A percentile compares a stretch with the other conserved stretches of the same genome.
Evolutionary conservation across 2,797 vertebrate species (phyloP).

Genomic region (Cercopithecus petaurista): DNA sequence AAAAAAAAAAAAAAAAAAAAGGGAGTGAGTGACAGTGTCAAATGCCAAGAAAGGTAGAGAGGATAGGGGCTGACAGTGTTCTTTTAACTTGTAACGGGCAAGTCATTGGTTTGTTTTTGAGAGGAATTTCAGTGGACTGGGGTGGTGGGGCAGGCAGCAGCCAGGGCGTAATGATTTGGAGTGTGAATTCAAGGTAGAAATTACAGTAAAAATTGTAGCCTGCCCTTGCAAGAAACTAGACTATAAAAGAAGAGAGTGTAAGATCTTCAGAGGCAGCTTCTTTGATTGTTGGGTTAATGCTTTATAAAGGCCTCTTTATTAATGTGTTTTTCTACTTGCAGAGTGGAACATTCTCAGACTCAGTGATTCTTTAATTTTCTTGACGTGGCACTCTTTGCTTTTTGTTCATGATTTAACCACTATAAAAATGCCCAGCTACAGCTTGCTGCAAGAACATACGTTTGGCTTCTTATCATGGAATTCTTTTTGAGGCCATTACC

Average conservation of each 20-base stretch:
- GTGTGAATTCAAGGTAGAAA: neutral
- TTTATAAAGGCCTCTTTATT: conserved; percentile 9
- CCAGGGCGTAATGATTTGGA: neutral
- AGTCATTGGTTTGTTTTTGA: neutral
- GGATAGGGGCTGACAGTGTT: neutral
- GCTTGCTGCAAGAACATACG: neutral
- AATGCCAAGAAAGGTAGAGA: neutral
- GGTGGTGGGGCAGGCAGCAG: neutral
- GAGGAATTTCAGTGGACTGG: neutral
- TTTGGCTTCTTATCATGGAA: conserved; percentile 25
- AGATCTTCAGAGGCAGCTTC: neutral
- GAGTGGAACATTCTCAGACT: conserved; percentile 45
- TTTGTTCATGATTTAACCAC: conserved; percentile 49
- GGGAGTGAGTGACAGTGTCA: neutral
- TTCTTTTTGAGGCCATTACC: conserved; percentile 53
- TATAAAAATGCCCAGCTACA: conserved; percentile 19
- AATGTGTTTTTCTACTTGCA: neutral
- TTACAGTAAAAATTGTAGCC: neutral
- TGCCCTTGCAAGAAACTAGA: neutral
- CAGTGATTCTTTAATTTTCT: conserved; percentile 25
- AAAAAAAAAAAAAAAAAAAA: too few relatives aligned
- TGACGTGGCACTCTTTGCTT: conserved; percentile 33
- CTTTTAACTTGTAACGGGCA: neutral
- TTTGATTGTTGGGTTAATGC: neutral
- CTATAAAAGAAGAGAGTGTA: neutral